Evolutionary conservation across 1,140 invertebrate genomes (phyloP).

Genomic region (Nasonia vitripennis): DNA sequence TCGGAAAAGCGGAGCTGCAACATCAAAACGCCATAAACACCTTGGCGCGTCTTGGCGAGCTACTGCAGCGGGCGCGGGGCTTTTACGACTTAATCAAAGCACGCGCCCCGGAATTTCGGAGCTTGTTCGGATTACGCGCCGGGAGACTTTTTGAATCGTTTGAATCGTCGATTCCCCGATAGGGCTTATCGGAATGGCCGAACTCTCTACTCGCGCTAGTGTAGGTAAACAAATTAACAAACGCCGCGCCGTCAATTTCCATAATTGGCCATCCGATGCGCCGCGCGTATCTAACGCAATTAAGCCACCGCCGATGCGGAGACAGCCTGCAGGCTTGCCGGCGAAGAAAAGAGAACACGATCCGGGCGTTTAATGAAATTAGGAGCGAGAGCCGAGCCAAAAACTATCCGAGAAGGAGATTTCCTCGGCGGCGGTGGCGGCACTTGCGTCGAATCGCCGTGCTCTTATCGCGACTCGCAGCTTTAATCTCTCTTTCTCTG

Average conservation of each 20-base stretch:
- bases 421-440: neutral
- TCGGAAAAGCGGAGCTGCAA: slow-evolving; percentile 26
- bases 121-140: neutral
- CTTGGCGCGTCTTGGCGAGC: slow-evolving; percentile 17
- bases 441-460: neutral
- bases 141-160: no score
- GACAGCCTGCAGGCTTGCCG: neutral
- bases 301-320: slow-evolving; percentile 1
- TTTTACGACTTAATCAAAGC: slow-evolving; percentile 45
- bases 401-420: slow-evolving; percentile 24
- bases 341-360: neutral
- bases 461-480: neutral
- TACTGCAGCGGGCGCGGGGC: neutral
- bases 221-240: slow-evolving; percentile 3
- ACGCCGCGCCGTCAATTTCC: neutral
- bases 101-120: neutral
- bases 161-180: no score
- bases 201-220: neutral
- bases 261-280: slow-evolving; percentile 1
- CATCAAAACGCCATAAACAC: slow-evolving; percentile 63
- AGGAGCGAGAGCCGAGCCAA: neutral
- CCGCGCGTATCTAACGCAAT: slow-evolving; percentile 21
- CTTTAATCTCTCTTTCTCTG: slow-evolving; percentile 28
- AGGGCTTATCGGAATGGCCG: neutral
- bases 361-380: slow-evolving; percentile 28